Percentiles rank a stretch among this genome's conserved stretches.
phyloP scores from a whole-genome alignment of 2,797 vertebrate species.

The Emydoidea blandingii region DNA sequence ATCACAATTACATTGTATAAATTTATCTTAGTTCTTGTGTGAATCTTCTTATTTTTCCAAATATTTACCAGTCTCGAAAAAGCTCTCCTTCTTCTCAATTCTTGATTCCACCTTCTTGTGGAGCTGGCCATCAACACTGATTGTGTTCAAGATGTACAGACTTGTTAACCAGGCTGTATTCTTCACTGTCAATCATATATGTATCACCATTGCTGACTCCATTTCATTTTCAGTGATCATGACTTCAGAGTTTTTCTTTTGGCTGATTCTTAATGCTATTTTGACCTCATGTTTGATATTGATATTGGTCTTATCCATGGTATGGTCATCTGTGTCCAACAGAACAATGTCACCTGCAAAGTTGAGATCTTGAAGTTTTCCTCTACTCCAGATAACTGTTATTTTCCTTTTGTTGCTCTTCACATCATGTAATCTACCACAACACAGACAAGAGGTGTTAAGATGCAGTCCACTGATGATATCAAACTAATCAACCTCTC shows the following conservation, averaged over 20 bases:
- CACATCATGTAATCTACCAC: too few species aligned
- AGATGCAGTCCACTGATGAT: too few species aligned
- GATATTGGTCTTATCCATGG: not conserved
- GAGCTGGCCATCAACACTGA: not conserved
- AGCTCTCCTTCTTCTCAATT: too few species aligned
- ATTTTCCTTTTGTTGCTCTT: too few species aligned
- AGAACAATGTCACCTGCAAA: not conserved
- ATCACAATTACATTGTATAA: too few species aligned
- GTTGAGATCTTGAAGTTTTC: not conserved
- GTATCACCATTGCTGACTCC: not conserved
- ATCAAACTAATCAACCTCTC: too few species aligned
- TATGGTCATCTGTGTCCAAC: not conserved
- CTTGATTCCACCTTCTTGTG: too few species aligned
- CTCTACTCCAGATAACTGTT: too few species aligned
- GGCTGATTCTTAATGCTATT: not conserved
- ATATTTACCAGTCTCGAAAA: too few species aligned
- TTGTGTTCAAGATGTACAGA: not conserved
- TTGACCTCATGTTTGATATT: not conserved
- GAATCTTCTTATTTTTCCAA: too few species aligned
- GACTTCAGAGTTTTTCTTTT: not conserved
- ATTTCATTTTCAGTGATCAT: not conserved
- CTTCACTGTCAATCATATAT: not conserved
- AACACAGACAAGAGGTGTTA: too few species aligned
- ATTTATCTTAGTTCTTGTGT: too few species aligned
- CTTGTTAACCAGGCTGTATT: not conserved